Base-by-base conservation (phyloP, 2,888 invertebrate species). In the Disparrhopalites patrizii region DNA sequence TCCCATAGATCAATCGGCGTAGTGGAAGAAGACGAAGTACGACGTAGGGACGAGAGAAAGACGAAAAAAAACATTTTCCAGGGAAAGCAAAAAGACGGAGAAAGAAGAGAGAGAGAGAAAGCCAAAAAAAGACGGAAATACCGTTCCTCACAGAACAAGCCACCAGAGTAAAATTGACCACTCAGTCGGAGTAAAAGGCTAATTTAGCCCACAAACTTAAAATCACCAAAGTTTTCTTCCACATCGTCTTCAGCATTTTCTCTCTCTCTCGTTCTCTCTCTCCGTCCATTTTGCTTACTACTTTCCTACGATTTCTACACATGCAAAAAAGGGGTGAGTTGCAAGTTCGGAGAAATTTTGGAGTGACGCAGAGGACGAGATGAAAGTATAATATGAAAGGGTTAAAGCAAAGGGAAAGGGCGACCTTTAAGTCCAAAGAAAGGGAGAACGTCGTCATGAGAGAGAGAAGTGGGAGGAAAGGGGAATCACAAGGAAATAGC, bases 191-290 rank as follows among this genome's bases (percentile, higher is more conserved):
- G 61, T 56, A 56, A 47, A 40, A 63, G 63, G 55, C 63, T 63
- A 63, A 63, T 63, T 63, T 63, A 56, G 63, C 31, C 38, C 40
- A 55, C 55, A 62, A 62, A 63, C 55, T 55, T 63, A 56, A 56
- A 63, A 63, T 63, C 63, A 63, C 63, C 63, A 63, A 63, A 58
- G 23, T 56, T 63, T 61, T 33, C 27, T n/a, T n/a, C n/a, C n/a
- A n/a, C n/a, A n/a, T n/a, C n/a, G n/a, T n/a, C n/a, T n/a, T n/a
- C n/a, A n/a, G n/a, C n/a, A n/a, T n/a, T 40, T 40, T 40, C 40
- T 25, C 43, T 43, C 43, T 43, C 43, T 10, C 4, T 43, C 20
- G n/a, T 43, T 7, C 40, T 15, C 40, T 47, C 25, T 7, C 47
- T 47, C 47, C 23, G 25, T n/a, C n/a, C n/a, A n/a, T n/a, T n/a